Conservation (phyloP, 2,797 vertebrate genomes). For the Spinus olivaceus region DNA sequence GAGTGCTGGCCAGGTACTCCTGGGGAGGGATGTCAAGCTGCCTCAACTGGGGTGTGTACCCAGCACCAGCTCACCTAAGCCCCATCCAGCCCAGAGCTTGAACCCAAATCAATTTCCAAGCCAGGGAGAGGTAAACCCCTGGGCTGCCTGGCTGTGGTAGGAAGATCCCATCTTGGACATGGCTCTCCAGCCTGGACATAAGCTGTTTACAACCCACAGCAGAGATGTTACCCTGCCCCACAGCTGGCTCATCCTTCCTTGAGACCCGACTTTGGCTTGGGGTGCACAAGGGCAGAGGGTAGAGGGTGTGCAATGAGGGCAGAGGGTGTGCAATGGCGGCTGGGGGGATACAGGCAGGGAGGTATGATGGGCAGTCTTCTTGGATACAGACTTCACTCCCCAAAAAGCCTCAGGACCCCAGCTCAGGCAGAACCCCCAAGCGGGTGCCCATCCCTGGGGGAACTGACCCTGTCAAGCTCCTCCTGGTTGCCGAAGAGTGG, state of each 20-base stretch:
- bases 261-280: neutral
- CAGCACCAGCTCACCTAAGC: neutral
- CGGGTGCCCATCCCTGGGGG: fast-evolving
- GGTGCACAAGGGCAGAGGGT: neutral
- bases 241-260: neutral
- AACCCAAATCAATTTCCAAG: neutral
- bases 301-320: neutral
- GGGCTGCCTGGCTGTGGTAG: neutral
- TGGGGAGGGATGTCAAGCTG: neutral
- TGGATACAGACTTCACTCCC: neutral
- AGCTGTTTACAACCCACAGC: neutral
- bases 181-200: neutral
- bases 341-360: neutral
- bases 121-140: neutral
- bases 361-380: neutral
- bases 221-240: too few relatives aligned
- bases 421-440: neutral
- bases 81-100: neutral
- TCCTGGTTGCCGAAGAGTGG: conserved; percentile 89
- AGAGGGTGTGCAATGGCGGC: fast-evolving
- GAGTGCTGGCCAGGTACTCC: neutral
- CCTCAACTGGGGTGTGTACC: neutral
- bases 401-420: neutral
- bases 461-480: conserved; percentile 88
- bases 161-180: neutral